A percentile compares a stretch with the other conserved stretches of the same genome.
Evolutionary conservation across 2,797 vertebrate genomes (phyloP).

Genomic region (Enteromius viviparus): DNA sequence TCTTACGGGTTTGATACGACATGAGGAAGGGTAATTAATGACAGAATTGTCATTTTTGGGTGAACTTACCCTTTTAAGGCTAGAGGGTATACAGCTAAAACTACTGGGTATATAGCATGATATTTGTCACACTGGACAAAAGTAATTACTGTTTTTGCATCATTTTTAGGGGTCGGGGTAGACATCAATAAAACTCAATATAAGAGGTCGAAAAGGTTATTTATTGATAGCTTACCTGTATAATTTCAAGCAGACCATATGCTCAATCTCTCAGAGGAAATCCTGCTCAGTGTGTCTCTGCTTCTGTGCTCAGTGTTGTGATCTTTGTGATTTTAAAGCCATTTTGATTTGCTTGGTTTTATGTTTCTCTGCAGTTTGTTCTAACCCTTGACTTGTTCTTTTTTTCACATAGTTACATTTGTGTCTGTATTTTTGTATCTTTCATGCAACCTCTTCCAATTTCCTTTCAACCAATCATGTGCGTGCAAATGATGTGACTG

Average conservation of each 20-base stretch:
- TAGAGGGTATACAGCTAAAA: not conserved
- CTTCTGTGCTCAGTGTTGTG: slow-evolving; percentile 56
- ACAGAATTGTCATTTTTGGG: too few species aligned
- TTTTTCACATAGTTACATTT: slow-evolving; percentile 78
- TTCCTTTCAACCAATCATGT: slow-evolving; percentile 94
- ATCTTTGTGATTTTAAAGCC: slow-evolving; percentile 58
- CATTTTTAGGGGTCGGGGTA: not conserved
- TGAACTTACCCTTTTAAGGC: not conserved
- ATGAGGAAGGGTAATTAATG: too few species aligned
- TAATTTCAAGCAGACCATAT: not conserved
- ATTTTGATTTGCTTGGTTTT: slow-evolving; percentile 50
- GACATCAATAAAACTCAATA: not conserved
- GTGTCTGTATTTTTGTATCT: slow-evolving; percentile 80
- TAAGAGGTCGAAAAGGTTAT: not conserved
- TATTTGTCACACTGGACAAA: not conserved
- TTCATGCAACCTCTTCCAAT: slow-evolving; percentile 89
- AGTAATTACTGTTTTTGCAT: not conserved
- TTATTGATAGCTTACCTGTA: not conserved
- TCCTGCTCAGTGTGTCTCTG: slow-evolving; percentile 50
- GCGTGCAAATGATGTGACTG: slow-evolving; percentile 92
- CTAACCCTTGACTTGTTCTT: slow-evolving; percentile 81
- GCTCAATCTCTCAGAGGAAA: slow-evolving; percentile 59
- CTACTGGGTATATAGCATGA: not conserved
- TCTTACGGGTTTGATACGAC: too few species aligned
- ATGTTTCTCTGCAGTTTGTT: slow-evolving; percentile 73